Conservation (phyloP, 1,140 invertebrate genomes). For the Ptiloglossa arizonensis region DNA sequence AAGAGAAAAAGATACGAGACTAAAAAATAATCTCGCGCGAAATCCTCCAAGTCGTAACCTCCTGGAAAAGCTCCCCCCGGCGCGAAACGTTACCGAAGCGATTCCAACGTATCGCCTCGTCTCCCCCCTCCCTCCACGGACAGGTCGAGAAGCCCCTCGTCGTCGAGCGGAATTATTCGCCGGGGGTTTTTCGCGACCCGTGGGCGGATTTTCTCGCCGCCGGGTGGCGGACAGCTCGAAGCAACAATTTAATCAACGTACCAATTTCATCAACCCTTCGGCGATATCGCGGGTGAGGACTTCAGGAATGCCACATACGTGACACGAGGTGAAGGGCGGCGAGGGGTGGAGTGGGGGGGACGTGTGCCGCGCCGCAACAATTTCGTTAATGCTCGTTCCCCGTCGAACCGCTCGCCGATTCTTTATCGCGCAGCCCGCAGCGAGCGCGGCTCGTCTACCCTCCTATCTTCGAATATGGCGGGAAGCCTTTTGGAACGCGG, state of each 20-base stretch:
- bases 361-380: slow-evolving; percentile 36
- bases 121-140: no score
- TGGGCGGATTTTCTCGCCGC: slow-evolving; percentile 12
- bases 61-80: no score
- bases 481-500: slow-evolving; percentile 54
- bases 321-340: background rate
- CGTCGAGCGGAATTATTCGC: background rate
- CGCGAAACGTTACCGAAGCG: background rate
- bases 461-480: slow-evolving; percentile 48
- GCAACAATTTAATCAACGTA: slow-evolving; percentile 67
- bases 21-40: no score
- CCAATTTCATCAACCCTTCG: slow-evolving; percentile 65
- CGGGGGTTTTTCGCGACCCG: background rate
- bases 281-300: slow-evolving; percentile 53
- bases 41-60: no score
- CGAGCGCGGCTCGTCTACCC: slow-evolving; percentile 13
- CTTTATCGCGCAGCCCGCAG: slow-evolving; percentile 38
- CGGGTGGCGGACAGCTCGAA: slow-evolving; percentile 18
- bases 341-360: background rate
- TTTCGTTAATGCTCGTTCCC: slow-evolving; percentile 49
- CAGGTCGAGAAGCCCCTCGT: no score
- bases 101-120: background rate
- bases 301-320: slow-evolving; percentile 59
- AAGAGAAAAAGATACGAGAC: no score
- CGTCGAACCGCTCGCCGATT: slow-evolving; percentile 37